These are phyloP conservation scores for Nestor notabilis DNA, from an alignment of 2,113 vertebrate genomes.

Conservation along the genomic window DNA sequence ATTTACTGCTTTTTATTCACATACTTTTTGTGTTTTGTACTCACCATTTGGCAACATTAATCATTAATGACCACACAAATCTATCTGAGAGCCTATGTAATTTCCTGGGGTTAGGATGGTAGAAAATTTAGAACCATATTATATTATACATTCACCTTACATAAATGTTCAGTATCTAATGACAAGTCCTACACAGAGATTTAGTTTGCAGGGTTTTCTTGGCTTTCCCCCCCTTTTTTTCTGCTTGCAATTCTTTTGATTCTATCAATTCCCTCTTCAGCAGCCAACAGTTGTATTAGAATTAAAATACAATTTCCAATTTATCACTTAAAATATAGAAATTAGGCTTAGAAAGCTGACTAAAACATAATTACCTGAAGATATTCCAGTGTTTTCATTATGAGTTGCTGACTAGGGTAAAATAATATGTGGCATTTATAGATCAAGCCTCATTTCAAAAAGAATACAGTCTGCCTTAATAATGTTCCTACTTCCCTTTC, in stretches of 20 bases:
- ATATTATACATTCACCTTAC: not conserved
- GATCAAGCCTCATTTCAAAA: not conserved
- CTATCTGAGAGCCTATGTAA: not conserved
- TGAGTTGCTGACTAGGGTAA: not conserved
- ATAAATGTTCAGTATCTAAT: not conserved
- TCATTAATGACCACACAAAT: not conserved
- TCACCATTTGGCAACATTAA: not conserved
- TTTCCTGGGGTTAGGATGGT: not conserved
- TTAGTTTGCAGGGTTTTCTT: not conserved
- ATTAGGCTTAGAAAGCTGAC: not conserved
- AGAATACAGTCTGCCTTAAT: not conserved
- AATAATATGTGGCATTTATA: not conserved
- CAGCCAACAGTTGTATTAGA: not conserved
- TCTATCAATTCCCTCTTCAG: not conserved
- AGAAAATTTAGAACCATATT: not conserved
- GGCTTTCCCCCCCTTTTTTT: fast-evolving
- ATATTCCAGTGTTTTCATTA: not conserved
- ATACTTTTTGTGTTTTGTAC: not conserved
- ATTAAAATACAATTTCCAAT: not conserved
- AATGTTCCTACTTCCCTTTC: not conserved
- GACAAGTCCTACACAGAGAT: not conserved
- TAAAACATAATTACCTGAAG: not conserved
- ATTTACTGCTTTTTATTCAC: not conserved
- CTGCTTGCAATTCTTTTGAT: not conserved
- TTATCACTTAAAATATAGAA: not conserved